phyloP scores from a whole-genome alignment of 2,888 invertebrate genomes.

The Antheraea assamensis region DNA sequence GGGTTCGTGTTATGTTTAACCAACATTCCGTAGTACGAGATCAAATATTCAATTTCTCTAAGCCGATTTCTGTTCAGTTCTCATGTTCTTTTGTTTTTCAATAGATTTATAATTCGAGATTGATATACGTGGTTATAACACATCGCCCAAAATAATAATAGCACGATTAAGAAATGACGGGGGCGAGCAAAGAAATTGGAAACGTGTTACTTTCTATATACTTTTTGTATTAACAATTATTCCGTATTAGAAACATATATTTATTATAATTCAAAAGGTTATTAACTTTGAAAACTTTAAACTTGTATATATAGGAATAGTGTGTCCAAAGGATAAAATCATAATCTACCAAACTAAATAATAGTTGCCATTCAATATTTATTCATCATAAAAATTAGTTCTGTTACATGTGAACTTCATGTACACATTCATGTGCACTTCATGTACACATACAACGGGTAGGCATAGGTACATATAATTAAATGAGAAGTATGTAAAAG shows the following conservation, averaged over 20 bases:
- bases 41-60: neutral
- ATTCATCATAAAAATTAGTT: neutral
- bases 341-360: neutral
- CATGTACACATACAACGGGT: neutral
- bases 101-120: neutral
- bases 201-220: neutral
- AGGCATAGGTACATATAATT: neutral
- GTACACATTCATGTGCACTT: too few relatives aligned
- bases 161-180: neutral
- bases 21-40: neutral
- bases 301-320: neutral
- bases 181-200: neutral
- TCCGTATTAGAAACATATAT: neutral
- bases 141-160: too few relatives aligned
- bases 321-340: neutral
- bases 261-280: neutral
- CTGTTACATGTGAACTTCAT: too few relatives aligned
- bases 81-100: neutral
- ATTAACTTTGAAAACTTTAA: neutral
- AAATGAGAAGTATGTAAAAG: neutral
- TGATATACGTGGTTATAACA: too few relatives aligned
- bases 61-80: neutral
- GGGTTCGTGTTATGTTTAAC: neutral
- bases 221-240: neutral
- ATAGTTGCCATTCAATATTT: too few relatives aligned